Evolutionary conservation across 2,797 vertebrate species (phyloP).

Genomic region (Champsocephalus esox): DNA sequence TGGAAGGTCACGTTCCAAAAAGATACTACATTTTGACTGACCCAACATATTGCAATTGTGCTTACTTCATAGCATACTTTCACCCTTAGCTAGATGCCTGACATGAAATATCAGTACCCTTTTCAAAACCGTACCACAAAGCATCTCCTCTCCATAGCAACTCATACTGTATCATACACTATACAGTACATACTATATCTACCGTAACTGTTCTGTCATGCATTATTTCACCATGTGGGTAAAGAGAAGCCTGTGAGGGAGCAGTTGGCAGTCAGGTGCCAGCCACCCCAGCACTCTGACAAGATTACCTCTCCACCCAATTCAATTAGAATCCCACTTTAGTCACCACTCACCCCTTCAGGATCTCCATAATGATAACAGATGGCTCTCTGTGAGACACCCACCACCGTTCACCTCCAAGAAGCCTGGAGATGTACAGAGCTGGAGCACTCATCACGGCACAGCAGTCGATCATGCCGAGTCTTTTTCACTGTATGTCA

Average conservation of each 20-base stretch:
- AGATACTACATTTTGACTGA: not conserved
- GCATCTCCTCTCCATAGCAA: not conserved
- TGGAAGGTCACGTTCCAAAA: too few species aligned
- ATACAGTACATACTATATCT: not conserved
- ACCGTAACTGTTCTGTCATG: slow-evolving; percentile 45
- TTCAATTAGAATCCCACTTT: slow-evolving; percentile 75
- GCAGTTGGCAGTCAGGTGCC: slow-evolving; percentile 57
- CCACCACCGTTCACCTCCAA: slow-evolving; percentile 68
- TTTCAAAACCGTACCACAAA: not conserved
- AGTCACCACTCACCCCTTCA: slow-evolving; percentile 70
- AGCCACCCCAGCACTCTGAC: slow-evolving; percentile 68
- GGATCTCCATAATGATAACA: slow-evolving; percentile 78
- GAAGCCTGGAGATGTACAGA: slow-evolving; percentile 53
- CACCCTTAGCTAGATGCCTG: not conserved
- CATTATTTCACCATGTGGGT: slow-evolving; percentile 58
- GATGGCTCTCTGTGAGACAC: slow-evolving; percentile 72
- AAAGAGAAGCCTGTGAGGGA: slow-evolving; percentile 71
- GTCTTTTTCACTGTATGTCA: slow-evolving; percentile 38
- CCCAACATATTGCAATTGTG: not conserved
- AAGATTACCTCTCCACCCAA: slow-evolving; percentile 76
- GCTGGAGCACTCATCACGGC: slow-evolving; percentile 41
- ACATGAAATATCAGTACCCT: not conserved
- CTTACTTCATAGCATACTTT: not conserved
- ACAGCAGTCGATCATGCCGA: slow-evolving; percentile 43
- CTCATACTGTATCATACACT: not conserved